Base-by-base conservation (phyloP, 2,113 vertebrate genomes). In the Ammodytes marinus region DNA sequence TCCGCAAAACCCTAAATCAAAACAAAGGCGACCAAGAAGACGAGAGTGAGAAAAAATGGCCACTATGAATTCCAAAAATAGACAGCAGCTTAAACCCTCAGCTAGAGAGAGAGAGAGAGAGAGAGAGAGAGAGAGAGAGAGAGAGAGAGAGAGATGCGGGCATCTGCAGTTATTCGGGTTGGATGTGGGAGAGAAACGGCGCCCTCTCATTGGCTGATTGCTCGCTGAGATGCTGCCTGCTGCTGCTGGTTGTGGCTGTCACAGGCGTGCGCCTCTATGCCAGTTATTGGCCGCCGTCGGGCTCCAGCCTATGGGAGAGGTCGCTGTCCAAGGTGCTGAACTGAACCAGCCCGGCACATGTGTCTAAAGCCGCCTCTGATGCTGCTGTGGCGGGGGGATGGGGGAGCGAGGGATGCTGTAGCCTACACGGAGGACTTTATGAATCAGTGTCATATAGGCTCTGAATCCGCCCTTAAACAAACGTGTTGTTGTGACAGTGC, bases 111-210 rank as follows among this genome's bases (percentile, higher is more conserved):
- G 69, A 65, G 72, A 75, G 69, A 45, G 68, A 63, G 65, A 61
- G 66, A 42, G 79, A 58, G 17, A 35, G 68, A 47, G 59, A 39
- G 69, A 50, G 73, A 40, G 59, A 67, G 65, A 57, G 68, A 77
- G 60, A 52, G 69, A 50, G 84, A 61, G 80, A 35, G 52, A 61
- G 68, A 70, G 89, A 91, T 93, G 93, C 92, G 84, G 93, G 90
- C 79, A 93, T 95, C 92, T 89, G 89, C 90, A 93, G 89, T 91
- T 87, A 88, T 88, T 91, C 83, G 88, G 91, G 90, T 92, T 95
- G 94, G 92, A 89, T 89, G 90, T 49, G 78, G 40, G 68, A 69
- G 83, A 76, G 53, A 75, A 83, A 66, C 40, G 78, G 27, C 27
- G 91, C 13, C 49, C 27, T 74, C 65, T 69, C 10, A 92, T 93